Evolutionary conservation across 2,888 invertebrate species (phyloP), one percentile per base, ranked within the genome.

Genomic region (Andrena trimmerana): DNA sequence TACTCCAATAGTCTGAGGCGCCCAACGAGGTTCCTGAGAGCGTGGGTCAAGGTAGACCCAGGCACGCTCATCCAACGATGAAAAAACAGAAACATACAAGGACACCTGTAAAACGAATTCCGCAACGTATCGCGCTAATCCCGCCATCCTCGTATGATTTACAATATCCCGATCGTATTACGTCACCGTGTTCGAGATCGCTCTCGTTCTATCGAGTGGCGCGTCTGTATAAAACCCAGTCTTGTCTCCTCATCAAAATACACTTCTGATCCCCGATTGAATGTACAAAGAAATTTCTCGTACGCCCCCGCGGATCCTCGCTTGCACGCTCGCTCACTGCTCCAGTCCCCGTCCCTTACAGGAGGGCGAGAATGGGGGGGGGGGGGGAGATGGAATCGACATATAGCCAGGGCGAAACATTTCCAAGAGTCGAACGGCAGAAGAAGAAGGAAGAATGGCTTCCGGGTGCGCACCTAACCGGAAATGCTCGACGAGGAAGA

Each of bases 401-500:
- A 69, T 74, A 70, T 62, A 76, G 73, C 71, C 80, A 70, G 48
- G 57, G 67, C 65, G 77, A 81, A 80, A 84, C 72, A 78, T 78
- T 76, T 80, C 79, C 42, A 74, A 78, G 52, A 82, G 79, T 80
- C 71, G 83, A 77, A 80, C 81, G 65, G 70, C 52, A 67, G 76
- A 81, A 74, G 68, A 81, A 78, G 81, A 66, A 62, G 73, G 80
- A 86, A 82, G 84, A 88, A 86, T 86, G 87, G 82, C 84, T 86
- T 85, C 85, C 82, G 86, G 85, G 88, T 86, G 89, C 78, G 86
- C 90, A 86, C 75, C 87, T 89, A 89, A 87, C 88, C 90, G 90
- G 89, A 91, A 91, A 88, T 85, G 87, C 86, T 86, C 88, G 87
- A 86, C 87, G 87, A 88, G 85, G 81, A 90, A 86, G 89, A 88